A percentile compares a stretch with the other conserved stretches of the same genome.
These are phyloP conservation scores for Lophotriccus pileatus DNA, from an alignment of 2,797 vertebrate genomes.

Conservation along the genomic window DNA sequence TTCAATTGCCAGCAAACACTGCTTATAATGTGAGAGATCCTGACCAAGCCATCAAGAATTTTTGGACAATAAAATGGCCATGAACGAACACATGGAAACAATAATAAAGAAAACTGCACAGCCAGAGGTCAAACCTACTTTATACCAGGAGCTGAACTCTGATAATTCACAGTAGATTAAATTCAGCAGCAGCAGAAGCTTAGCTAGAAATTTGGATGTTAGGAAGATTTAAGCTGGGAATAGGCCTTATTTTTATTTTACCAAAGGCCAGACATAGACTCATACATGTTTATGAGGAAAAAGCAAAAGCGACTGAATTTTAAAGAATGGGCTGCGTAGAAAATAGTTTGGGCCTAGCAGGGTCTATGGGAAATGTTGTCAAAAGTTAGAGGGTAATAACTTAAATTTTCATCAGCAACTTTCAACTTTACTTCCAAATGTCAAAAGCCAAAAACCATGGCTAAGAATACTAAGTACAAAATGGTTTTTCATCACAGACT, in stretches of 20 bases:
- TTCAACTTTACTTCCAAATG: constrained; percentile 30
- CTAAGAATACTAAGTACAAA: not conserved
- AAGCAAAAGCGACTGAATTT: constrained; percentile 51
- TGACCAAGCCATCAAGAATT: not conserved
- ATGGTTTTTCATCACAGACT: not conserved
- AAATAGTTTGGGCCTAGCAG: not conserved
- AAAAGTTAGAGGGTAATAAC: constrained; percentile 59
- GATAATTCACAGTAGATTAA: constrained; percentile 50
- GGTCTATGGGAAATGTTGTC: constrained; percentile 35
- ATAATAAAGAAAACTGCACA: constrained; percentile 28
- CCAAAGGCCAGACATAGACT: constrained; percentile 42
- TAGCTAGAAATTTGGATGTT: constrained; percentile 51
- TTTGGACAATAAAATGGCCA: constrained; percentile 16
- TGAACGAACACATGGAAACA: not conserved
- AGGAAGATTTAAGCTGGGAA: constrained; percentile 55
- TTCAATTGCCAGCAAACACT: not conserved
- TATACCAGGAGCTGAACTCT: not conserved
- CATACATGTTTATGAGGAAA: constrained; percentile 58
- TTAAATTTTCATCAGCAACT: constrained; percentile 51
- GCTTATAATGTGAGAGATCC: not conserved
- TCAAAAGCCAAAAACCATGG: not conserved
- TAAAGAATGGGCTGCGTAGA: not conserved
- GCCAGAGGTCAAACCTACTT: constrained; percentile 32
- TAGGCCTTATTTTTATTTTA: constrained; percentile 55
- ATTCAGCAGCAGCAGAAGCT: constrained; percentile 40